These are phyloP conservation scores for Phrynosoma blainvillii DNA, from an alignment of 2,113 vertebrate species.

Conservation along the genomic window DNA sequence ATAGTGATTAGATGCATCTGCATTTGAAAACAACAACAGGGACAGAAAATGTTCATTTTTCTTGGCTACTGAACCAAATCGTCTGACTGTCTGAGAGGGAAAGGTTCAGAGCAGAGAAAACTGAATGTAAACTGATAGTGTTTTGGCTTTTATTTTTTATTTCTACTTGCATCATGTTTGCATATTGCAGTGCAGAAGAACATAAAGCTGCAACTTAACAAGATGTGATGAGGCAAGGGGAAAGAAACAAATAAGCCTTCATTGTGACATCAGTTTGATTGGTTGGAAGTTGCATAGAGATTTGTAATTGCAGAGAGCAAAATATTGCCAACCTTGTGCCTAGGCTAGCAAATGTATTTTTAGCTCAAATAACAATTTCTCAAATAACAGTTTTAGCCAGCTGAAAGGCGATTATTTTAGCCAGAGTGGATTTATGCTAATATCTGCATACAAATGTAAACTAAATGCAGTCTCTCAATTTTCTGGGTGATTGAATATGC, in stretches of 20 bases:
- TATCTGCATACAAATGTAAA: constrained; percentile 55
- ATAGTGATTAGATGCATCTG: constrained; percentile 32
- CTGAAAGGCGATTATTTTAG: constrained; percentile 38
- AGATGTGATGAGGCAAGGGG: constrained; percentile 24
- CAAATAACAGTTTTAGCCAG: constrained; percentile 49
- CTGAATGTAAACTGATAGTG: constrained; percentile 23
- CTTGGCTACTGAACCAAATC: constrained; percentile 19
- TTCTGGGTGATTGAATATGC: constrained; percentile 57
- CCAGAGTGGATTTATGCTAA: constrained; percentile 55
- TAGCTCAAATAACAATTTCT: constrained; percentile 43
- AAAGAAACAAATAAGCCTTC: constrained; percentile 31
- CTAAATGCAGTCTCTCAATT: constrained; percentile 63
- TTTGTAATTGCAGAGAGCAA: constrained; percentile 30
- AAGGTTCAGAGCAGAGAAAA: neutral
- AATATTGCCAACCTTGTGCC: constrained; percentile 24
- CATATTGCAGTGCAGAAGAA: constrained; percentile 18
- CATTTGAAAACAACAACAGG: neutral
- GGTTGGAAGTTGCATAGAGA: constrained; percentile 37
- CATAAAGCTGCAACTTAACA: constrained; percentile 24
- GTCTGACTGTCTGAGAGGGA: constrained; percentile 10
- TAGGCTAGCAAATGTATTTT: constrained; percentile 49
- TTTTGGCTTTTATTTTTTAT: constrained; percentile 33
- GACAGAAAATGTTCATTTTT: constrained; percentile 3
- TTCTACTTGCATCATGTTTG: constrained; percentile 38
- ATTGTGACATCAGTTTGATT: constrained; percentile 31